Conservation (phyloP, 2,797 vertebrate species). For the Micrastur ruficollis region DNA sequence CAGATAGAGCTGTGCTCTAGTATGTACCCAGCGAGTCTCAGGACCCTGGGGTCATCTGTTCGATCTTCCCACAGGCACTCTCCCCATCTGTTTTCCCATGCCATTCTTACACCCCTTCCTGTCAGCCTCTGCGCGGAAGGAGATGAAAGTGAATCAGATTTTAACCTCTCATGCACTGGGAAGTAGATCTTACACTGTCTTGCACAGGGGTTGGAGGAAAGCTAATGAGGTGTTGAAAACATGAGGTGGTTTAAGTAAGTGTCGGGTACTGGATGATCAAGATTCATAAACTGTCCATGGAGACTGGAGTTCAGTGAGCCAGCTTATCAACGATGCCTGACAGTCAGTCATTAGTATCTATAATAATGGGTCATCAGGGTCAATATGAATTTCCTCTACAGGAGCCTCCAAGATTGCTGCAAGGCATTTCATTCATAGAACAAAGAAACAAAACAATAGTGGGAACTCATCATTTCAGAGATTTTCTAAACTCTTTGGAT, state of each 20-base stretch:
- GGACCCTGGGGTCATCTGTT: background rate
- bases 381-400: background rate
- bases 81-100: constrained; percentile 11
- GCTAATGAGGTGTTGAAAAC: background rate
- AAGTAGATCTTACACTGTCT: background rate
- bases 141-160: background rate
- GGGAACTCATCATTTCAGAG: constrained; percentile 7
- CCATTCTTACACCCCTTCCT: constrained; percentile 3
- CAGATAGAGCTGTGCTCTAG: background rate
- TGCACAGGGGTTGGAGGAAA: background rate
- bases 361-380: constrained; percentile 3
- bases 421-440: constrained; percentile 31
- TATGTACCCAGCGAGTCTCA: background rate
- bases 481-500: constrained; percentile 14
- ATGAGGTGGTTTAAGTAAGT: background rate
- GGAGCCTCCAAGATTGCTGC: background rate
- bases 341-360: background rate
- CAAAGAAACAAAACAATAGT: constrained; percentile 13
- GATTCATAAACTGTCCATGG: background rate
- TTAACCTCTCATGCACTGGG: background rate
- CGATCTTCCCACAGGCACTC: background rate
- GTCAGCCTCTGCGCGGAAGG: background rate
- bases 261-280: background rate
- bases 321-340: background rate
- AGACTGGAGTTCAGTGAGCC: background rate